phyloP scores from a whole-genome alignment of 2,888 invertebrate genomes.

The Mesoligia furuncula region DNA sequence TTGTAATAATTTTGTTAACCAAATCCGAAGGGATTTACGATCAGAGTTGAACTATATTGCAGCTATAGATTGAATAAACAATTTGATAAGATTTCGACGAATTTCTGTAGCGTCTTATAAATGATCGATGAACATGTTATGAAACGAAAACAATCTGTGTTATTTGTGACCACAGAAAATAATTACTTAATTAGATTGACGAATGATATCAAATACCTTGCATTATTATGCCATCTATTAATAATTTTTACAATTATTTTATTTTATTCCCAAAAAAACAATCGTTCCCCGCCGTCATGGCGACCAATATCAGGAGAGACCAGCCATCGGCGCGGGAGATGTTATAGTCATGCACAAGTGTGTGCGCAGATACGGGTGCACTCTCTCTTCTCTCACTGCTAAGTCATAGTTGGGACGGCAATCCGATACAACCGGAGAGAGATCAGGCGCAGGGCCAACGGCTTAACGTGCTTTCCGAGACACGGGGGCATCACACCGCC shows the following conservation, averaged over 20 bases:
- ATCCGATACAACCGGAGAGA: neutral
- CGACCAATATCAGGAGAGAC: neutral
- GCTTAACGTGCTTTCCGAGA: neutral
- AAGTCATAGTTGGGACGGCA: neutral
- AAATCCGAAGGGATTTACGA: neutral
- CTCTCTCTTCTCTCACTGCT: neutral
- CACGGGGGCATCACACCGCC: neutral
- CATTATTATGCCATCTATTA: neutral
- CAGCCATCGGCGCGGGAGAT: no score
- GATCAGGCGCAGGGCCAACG: neutral
- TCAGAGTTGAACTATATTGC: neutral
- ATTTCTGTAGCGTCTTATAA: neutral
- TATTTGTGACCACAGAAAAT: neutral
- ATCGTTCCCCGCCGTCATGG: no score
- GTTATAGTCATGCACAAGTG: neutral
- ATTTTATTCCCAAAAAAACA: no score
- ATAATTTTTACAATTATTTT: neutral
- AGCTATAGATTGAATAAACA: neutral
- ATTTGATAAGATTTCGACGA: conserved; percentile 3
- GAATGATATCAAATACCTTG: neutral
- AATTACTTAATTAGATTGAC: no score
- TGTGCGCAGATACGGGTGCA: neutral
- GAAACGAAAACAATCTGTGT: neutral
- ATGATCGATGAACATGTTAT: neutral
- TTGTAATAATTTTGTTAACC: conserved; percentile 1